phyloP scores from a whole-genome alignment of 2,113 vertebrate genomes.

The Ailurus styani region DNA sequence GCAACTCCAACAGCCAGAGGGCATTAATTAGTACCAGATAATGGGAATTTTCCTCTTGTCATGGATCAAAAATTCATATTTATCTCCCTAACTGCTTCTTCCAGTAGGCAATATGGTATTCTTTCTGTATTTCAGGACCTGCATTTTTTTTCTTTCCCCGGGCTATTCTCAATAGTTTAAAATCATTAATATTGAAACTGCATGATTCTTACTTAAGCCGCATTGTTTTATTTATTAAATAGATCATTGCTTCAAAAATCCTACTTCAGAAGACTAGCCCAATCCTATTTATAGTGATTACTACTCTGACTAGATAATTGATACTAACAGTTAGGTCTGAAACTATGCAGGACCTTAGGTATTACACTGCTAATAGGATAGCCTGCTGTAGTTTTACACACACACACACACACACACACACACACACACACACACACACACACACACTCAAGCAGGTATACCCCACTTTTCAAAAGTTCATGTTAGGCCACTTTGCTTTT shows the following conservation, averaged over 20 bases:
- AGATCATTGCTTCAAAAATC: background rate
- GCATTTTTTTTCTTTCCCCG: background rate
- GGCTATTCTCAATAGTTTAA: background rate
- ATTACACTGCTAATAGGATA: background rate
- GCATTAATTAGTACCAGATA: background rate
- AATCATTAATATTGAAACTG: background rate
- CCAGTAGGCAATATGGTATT: background rate
- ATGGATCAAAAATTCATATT: background rate
- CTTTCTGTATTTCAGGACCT: background rate
- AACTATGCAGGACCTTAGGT: background rate
- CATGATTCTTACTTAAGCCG: background rate
- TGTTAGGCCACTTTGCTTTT: background rate
- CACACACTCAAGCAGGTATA: background rate
- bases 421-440: background rate
- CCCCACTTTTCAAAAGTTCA: background rate
- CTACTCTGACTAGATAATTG: background rate
- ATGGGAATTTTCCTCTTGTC: background rate
- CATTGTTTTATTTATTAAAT: background rate
- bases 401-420: too few species aligned
- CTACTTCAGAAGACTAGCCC: conserved; percentile 17
- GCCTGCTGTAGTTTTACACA: background rate
- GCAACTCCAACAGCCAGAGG: background rate
- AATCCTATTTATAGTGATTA: background rate
- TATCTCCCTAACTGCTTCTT: background rate
- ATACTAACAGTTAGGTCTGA: background rate